Evolutionary conservation across 2,797 vertebrate genomes (phyloP).

Genomic region (Ctenochaetus hawaiiensis): DNA sequence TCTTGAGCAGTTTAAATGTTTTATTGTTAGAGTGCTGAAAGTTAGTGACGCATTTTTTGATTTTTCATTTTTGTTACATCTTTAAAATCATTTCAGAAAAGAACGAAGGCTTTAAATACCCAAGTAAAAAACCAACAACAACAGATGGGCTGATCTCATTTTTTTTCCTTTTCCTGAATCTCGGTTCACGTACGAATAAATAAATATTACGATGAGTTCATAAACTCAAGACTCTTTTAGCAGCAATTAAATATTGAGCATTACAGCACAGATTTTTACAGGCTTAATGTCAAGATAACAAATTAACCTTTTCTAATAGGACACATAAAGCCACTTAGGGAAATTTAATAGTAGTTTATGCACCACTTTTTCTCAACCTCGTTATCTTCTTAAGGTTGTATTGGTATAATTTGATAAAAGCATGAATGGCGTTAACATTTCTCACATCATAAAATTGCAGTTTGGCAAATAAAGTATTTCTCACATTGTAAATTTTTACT

Average conservation of each 20-base stretch:
- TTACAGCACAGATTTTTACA: not conserved
- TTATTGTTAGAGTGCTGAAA: not conserved
- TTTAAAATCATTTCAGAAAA: not conserved
- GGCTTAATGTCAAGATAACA: not conserved
- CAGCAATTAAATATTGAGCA: not conserved
- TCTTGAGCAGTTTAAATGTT: not conserved
- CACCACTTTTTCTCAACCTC: not conserved
- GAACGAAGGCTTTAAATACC: not conserved
- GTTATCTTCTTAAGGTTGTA: not conserved
- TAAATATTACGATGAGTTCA: not conserved
- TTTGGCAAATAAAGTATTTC: conserved; percentile 15
- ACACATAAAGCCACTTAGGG: not conserved
- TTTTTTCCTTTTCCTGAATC: not conserved
- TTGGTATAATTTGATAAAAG: conserved; percentile 3
- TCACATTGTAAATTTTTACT: conserved; percentile 49
- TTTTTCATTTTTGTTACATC: not conserved
- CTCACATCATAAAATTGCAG: conserved; percentile 17
- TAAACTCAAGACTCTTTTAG: not conserved
- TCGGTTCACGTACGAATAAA: not conserved
- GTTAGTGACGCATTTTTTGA: not conserved
- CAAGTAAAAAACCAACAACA: not conserved
- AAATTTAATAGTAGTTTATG: not conserved
- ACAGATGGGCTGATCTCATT: not conserved
- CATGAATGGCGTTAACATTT: conserved; percentile 23
- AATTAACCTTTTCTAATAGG: not conserved